Base-by-base conservation (phyloP, 2,797 vertebrate genomes). In the Nasua narica region DNA sequence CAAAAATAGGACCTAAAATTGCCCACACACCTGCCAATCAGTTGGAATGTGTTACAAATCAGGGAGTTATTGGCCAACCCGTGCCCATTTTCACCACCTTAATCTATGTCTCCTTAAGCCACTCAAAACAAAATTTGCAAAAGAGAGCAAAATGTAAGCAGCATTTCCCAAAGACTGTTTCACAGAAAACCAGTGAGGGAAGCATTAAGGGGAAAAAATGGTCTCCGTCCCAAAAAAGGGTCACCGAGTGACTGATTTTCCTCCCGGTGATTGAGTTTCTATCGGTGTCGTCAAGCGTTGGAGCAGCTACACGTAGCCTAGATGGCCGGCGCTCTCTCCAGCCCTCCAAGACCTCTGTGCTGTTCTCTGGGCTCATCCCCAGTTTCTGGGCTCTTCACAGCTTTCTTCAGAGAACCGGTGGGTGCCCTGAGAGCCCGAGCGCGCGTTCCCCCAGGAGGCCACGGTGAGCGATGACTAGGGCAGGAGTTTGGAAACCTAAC, bases 391-490 rank as follows among this genome's bases (percentile, higher is more conserved):
- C 21, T 40, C 35, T 19, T 78, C 56, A 18, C 37, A 78, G 9
- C 10, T 37, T 91, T 43, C 54, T 89, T 67, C 37, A 21, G 14
- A 52, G 35, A 69, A 48, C 40, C 35, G 8, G 2, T 3, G 14
- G 43, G 21, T 54, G 10, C 19, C 14, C 58, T 21, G 37, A 74
- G n/a, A 79, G 18, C 15, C 3, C 29, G 9, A 54, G 60, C 2
- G 37, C 48, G 18, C 25, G 5, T 21, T 35, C 23, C 27, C 11
- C 21, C 23, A 1, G 5, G 14, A 52, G 29, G 19, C 18, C 21
- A 3, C 0, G 37, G 43, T 12, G 18, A 69, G 8, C 1, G 25
- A 40, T 4, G 2, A 50, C 4, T 0, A 2, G 23, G 23, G 4
- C 48, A 6, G 29, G 12, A 56, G 5, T 52, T 37, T 12, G 15